Evolutionary conservation across 2,888 invertebrate species (phyloP).

Genomic region (Pseudococcus longispinus): DNA sequence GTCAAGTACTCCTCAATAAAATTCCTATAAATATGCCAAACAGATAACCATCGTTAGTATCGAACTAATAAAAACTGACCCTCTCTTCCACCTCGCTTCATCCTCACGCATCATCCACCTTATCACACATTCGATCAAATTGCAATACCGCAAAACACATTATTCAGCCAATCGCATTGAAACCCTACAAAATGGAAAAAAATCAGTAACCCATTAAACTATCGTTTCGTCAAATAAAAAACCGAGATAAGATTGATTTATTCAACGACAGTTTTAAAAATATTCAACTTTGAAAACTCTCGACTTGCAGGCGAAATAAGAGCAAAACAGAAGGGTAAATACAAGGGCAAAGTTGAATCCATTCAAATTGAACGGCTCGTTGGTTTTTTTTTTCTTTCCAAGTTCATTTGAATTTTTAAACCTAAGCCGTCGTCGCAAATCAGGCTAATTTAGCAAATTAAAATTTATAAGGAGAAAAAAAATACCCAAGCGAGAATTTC

Average conservation of each 20-base stretch:
- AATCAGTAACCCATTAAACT: not conserved
- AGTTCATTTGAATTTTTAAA: conserved; percentile 26
- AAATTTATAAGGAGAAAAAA: not conserved
- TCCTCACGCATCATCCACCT: not conserved
- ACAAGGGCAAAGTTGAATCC: conserved; percentile 15
- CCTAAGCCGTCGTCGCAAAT: not conserved
- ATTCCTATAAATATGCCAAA: too few species aligned
- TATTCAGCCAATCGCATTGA: not conserved
- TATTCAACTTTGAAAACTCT: not conserved
- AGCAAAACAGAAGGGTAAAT: not conserved
- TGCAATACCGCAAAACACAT: conserved; percentile 12
- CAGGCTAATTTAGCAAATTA: conserved; percentile 17
- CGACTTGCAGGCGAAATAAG: not conserved
- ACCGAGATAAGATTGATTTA: conserved; percentile 15
- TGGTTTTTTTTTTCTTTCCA: not conserved
- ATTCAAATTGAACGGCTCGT: conserved; percentile 18
- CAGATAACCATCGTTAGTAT: too few species aligned
- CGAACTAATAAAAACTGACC: not conserved
- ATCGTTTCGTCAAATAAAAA: not conserved
- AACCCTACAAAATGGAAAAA: not conserved
- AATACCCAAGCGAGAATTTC: not conserved
- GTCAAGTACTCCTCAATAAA: too few species aligned
- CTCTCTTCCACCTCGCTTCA: not conserved
- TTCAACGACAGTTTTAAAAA: not conserved
- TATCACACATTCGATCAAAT: not conserved